phyloP scores from a whole-genome alignment of 1,140 invertebrate species.

The Thalassaphorura encarpata region DNA sequence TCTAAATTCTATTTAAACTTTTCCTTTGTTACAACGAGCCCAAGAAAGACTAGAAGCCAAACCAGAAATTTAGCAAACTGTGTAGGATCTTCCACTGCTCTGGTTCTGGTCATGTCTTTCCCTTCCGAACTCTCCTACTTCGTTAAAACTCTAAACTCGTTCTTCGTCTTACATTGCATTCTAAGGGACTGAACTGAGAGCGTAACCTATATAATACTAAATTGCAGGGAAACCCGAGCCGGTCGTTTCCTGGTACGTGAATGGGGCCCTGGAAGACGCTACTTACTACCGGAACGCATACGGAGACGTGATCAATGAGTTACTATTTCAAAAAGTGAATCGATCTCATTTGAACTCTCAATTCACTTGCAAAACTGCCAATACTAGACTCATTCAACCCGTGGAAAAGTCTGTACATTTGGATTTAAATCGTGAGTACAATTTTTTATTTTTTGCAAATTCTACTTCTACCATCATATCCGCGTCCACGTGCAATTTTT shows the following conservation, averaged over 20 bases:
- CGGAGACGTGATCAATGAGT: conserved; percentile 65
- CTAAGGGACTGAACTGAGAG: not conserved
- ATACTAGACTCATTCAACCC: conserved; percentile 65
- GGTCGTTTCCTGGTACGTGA: conserved; percentile 49
- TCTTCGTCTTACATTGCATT: too few species aligned
- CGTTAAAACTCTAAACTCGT: too few species aligned
- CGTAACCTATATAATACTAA: not conserved
- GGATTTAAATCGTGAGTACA: conserved; percentile 69
- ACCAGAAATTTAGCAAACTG: too few species aligned
- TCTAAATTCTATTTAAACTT: too few species aligned
- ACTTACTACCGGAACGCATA: conserved; percentile 53
- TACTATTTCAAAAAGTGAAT: conserved; percentile 58
- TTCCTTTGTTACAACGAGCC: too few species aligned
- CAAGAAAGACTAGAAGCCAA: too few species aligned
- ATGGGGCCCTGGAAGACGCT: conserved; percentile 46
- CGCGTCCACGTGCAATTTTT: too few species aligned
- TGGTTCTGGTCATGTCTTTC: too few species aligned
- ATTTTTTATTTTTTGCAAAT: too few species aligned
- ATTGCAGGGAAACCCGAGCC: conserved; percentile 30
- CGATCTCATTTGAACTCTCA: conserved; percentile 68
- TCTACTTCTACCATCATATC: too few species aligned
- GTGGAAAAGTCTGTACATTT: conserved; percentile 61
- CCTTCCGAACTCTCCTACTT: too few species aligned
- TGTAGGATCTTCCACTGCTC: too few species aligned
- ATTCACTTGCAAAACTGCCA: conserved; percentile 72